Evolutionary conservation across 2,113 vertebrate species (phyloP), one percentile per base, ranked within the genome.

Genomic region (Phrynosoma platyrhinos): DNA sequence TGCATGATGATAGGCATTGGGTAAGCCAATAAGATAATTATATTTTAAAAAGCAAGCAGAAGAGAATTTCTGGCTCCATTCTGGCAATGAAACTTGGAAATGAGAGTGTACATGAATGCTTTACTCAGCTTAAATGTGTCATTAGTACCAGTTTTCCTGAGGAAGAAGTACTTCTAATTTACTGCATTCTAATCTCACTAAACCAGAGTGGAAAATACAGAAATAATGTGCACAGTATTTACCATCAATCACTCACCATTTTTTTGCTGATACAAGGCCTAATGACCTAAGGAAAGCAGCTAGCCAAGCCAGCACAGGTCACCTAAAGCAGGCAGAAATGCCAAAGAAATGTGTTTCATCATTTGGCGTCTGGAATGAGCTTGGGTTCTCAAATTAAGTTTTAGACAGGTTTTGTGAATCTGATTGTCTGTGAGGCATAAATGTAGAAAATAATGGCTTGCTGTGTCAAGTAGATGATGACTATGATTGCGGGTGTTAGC

Each of bases 371-470:
- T 97, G 97, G 96, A 96, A 95, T 86, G 96, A 97, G 86, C 92
- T 86, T 0, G 95, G 93, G 53, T 96, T 96, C 92, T 93, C 94
- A 72, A 93, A 91, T 91, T 96, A 97, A 79, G 8, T 96, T 82
- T 23, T 96, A 76, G 88, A 93, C 85, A 90, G 92, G 79, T 97
- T 96, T 87, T 95, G 93, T 91, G 92, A 97, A n/a, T 96, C 96
- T 0, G 94, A 97, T 16, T 94, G 92, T 86, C 93, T 96, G 72
- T 98, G 98, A 98, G 98, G 97, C 87, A 82, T 90, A 47, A 93
- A 96, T 82, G 95, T 85, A 58, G 97, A 97, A 5, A 98, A 98
- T 20, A 98, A 98, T 85, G 96, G 97, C 53, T 94, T 98, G 89
- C 94, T 99, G 9, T 98, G 97, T 95, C 97, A 98, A 94, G 97